Evolutionary conservation across 2,888 invertebrate species (phyloP), one percentile per base, ranked within the genome.

Genomic region (Drosophila testacea): DNA sequence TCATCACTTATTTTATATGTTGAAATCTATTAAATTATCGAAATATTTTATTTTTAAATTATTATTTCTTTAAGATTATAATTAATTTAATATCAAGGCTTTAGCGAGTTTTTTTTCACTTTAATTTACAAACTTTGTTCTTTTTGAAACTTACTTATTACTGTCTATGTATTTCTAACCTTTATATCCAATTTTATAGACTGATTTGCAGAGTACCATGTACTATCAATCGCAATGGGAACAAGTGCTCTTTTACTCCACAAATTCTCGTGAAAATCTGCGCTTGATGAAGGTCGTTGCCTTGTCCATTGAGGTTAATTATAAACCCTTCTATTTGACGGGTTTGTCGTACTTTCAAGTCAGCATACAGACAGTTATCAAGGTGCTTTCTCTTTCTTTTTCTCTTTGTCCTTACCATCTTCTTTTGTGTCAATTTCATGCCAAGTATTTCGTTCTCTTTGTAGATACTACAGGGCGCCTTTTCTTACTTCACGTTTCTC

Each of bases 401-500:
- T 22, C 2, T 9, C n/a, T 34, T 16, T 10, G 32, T 34, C 30
- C 28, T 32, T 11, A 42, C 16, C 16, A 1, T 16, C 16, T 16
- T 16, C 16, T 16, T 16, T 16, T 16, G 16, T 16, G 16, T 16
- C 16, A 16, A 16, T 28, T 32, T 44, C 16, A 22, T 9, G 13
- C 28, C 36, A 36, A 27, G 0, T 39, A 6, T 34, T 34, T 9
- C 11, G 0, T 22, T 48, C 6, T 34, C 36, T 38, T 66, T 59
- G 1, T 28, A 91, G 91, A 83, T 91, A 46, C 63, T 91, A 16
- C 88, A 84, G 68, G 91, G 84, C 9, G 89, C 90, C 32, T 88
- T 79, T 56, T 91, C 91, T 1, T 91, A 91, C 61, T 91, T 91
- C 41, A 91, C 91, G 0, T 91, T 83, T 57, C 77, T 91, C 27